Evolutionary conservation across 2,113 vertebrate genomes (phyloP), one percentile per base, ranked within the genome.

Genomic region (Osmerus mordax): DNA sequence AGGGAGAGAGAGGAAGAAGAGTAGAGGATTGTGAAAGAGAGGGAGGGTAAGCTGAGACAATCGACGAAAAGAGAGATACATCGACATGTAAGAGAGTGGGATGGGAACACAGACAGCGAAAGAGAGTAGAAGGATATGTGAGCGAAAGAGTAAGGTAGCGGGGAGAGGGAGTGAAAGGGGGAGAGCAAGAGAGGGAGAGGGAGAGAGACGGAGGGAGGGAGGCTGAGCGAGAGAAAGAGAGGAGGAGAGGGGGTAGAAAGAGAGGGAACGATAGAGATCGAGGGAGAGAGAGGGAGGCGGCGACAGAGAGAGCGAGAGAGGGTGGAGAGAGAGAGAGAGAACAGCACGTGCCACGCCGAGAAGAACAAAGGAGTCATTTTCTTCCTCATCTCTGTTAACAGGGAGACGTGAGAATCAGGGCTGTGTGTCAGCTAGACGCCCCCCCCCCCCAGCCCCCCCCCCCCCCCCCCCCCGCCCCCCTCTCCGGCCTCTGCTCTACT

Each of bases 311-410:
- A 28, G 69, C 62, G 28, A 75, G 4, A n/a, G n/a, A 65, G 28
- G 36, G 23, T 21, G 70, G 58, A 69, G 64, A 72, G 23, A n/a
- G 28, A 69, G 64, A 72, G 23, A n/a, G 41, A 29, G 19, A 19
- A 16, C 52, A 58, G 73, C 68, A 76, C 59, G 62, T 66, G 67
- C 67, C 61, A 66, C 28, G 51, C 61, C 0, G 71, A 67, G 9
- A 73, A 55, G 77, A 87, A 88, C 85, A 87, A 86, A 82, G 64
- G 78, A 84, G 77, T 74, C 28, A 71, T 78, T 83, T 83, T 75
- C 73, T 58, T 77, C 77, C 72, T 81, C 78, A 71, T 82, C 65
- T 65, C 23, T 76, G 69, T 69, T 69, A 82, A 71, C 56, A 60
- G n/a, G 58, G 55, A 72, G 67, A 83, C 8, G 23, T 77, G 79